A percentile compares a stretch with the other conserved stretches of the same genome.
Conservation (phyloP, 2,888 invertebrate species). For the Campoplex capitator region DNA sequence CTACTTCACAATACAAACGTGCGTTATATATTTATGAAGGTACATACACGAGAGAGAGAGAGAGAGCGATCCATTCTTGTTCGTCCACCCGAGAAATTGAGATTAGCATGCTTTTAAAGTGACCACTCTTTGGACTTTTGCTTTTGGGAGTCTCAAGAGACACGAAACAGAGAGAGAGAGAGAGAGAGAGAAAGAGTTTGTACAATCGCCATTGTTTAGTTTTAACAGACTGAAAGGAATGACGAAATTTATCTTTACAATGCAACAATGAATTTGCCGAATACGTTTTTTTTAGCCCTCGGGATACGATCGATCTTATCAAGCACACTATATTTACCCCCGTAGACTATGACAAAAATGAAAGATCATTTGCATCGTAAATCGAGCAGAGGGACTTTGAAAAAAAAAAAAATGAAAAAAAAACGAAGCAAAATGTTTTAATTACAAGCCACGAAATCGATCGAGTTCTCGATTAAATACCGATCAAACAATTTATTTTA, state of each 20-base stretch:
- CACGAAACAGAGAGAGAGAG: not conserved
- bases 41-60: constrained; percentile 15
- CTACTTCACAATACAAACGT: constrained; percentile 27
- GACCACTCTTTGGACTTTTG: constrained; percentile 39
- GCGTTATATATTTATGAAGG: constrained; percentile 22
- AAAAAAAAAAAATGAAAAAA: not conserved
- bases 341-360: not conserved
- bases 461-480: constrained; percentile 13
- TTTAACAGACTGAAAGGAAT: constrained; percentile 4
- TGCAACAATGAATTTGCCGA: constrained; percentile 50
- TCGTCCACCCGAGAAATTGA: constrained; percentile 30
- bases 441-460: constrained; percentile 5
- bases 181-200: constrained; percentile 3
- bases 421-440: not conserved
- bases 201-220: constrained; percentile 51
- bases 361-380: not conserved
- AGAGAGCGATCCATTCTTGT: constrained; percentile 30
- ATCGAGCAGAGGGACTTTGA: not conserved
- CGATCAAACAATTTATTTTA: constrained; percentile 6
- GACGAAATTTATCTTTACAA: constrained; percentile 3
- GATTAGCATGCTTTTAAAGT: constrained; percentile 61
- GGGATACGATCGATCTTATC: constrained; percentile 38
- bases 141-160: constrained; percentile 33
- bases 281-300: constrained; percentile 17
- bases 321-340: not conserved